Base-by-base conservation (phyloP, 2,888 invertebrate genomes). In the Trypoxylon attenuatum region DNA sequence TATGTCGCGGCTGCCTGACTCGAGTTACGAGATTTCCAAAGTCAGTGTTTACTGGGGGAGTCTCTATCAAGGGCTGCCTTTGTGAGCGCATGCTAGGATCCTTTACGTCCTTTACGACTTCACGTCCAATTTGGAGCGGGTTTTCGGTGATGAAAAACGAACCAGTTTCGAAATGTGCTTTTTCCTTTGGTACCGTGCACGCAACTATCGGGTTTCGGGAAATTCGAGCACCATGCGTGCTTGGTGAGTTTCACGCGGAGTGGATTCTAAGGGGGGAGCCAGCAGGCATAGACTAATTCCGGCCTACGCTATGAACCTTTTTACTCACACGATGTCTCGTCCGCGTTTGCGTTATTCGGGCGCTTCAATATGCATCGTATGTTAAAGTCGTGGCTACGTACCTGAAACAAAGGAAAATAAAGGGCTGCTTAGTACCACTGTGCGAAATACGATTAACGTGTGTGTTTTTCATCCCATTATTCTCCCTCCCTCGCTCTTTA, bases 311-410 rank as follows among this genome's bases (percentile, higher is more conserved):
- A 29, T 47, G 19, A 18, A 33, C 47, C 21, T 46, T 53, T 51
- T 54, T 60, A 60, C 70, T 70, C 60, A 69, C 68, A 68, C 52
- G 68, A 68, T 41, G 68, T 67, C 56, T 68, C 68, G 68, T 67
- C 68, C 49, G 53, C 53, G 60, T 61, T 57, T 68, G 33, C 50
- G 42, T 57, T 69, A 69, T 61, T 69, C 69, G 68, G 50, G 52
- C 61, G 61, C 68, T 68, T 69, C 68, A 61, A 56, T 68, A 56
- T 69, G 50, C 69, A 68, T 68, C 56, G 61, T 56, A 61, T 68
- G 43, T 50, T 69, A 57, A 68, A 68, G 46, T 57, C 68, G 42
- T 41, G 39, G 10, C 54, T 66, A 63, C 66, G 61, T 62, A 66
- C 57, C 71, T 62, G 65, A 4, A 65, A 65, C 25, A 61, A 10